phyloP scores from a whole-genome alignment of 2,113 vertebrate genomes.

The Thunnus maccoyii region DNA sequence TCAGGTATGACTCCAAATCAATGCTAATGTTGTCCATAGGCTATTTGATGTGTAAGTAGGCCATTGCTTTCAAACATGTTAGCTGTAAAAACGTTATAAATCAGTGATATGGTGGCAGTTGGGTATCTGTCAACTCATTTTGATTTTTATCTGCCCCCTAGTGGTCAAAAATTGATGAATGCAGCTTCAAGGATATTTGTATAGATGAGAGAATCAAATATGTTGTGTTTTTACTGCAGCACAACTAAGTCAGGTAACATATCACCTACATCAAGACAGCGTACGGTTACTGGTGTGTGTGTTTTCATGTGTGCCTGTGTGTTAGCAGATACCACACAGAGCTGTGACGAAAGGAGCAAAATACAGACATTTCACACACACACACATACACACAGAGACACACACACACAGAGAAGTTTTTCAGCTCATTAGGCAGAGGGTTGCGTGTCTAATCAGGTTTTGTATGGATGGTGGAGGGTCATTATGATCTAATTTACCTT shows the following conservation, averaged over 20 bases:
- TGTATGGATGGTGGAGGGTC: slow-evolving; percentile 94
- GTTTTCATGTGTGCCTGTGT: slow-evolving; percentile 29
- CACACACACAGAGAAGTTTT: slow-evolving; percentile 83
- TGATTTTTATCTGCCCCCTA: no score
- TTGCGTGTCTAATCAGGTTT: slow-evolving; percentile 99
- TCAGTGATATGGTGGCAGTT: no score
- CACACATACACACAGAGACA: slow-evolving; percentile 38
- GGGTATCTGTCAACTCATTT: no score
- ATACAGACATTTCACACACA: slow-evolving; percentile 92
- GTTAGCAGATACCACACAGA: slow-evolving; percentile 96
- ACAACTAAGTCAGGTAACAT: neutral
- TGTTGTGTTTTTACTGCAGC: neutral
- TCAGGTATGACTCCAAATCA: no score
- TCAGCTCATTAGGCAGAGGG: slow-evolving; percentile 99
- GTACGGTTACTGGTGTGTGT: neutral
- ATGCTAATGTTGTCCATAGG: no score
- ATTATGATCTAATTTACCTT: slow-evolving; percentile 99
- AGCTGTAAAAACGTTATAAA: no score
- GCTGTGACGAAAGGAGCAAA: slow-evolving; percentile 98
- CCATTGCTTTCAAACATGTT: no score
- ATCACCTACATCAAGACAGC: neutral
- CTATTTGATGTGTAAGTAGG: no score
- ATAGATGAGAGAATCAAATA: neutral
- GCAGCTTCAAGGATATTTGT: no score
- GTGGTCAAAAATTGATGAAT: no score